Base-by-base conservation (phyloP, 2,113 vertebrate genomes). In the Phyllostomus discolor region DNA sequence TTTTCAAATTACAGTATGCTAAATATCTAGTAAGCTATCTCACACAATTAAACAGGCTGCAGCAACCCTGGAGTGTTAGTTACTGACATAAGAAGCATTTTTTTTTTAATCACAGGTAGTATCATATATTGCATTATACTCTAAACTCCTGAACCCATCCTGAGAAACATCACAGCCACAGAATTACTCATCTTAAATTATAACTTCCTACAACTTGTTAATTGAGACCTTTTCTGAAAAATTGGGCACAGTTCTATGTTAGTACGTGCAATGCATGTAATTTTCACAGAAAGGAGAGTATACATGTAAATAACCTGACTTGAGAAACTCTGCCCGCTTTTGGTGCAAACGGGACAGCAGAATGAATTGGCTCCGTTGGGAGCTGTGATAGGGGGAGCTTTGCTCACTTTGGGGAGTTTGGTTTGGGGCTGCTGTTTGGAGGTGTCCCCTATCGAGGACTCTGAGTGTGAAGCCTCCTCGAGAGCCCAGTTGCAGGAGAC, bases 1-100 rank as follows among this genome's bases (percentile, higher is more conserved):
- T 85, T 91, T 82, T 84, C 70, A 75, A 81, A 96, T 76, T 80
- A 75, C 50, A 84, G 28, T 48, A 66, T 80, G 88, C 72, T 67
- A 81, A 92, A 31, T 46, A 43, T 43, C 70, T 67, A 50, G 12
- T 26, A 52, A 70, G 76, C 35, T 35, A 33, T 73, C 84, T 96
- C 31, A 59, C n/a, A 81, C 66, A 50, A 83, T 66, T 54, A 78
- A 64, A 66, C 57, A 85, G 95, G 76, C 66, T 19, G 75, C 38
- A 35, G 81, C n/a, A 90, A 59, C 43, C 73, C 64, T 41, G 10
- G 90, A 90, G 48, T 46, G 67, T 43, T 83, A 14, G 69, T 46
- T 94, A n/a, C 80, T 84, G 76, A 70, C 64, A 81, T 11, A 64
- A 90, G 86, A 41, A 76, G 82, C 59, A 33, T 48, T 88, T 43